Conservation (phyloP, 30 jellyfish, hydroid and myxozoan genomes). For the Turritopsis rubra region DNA sequence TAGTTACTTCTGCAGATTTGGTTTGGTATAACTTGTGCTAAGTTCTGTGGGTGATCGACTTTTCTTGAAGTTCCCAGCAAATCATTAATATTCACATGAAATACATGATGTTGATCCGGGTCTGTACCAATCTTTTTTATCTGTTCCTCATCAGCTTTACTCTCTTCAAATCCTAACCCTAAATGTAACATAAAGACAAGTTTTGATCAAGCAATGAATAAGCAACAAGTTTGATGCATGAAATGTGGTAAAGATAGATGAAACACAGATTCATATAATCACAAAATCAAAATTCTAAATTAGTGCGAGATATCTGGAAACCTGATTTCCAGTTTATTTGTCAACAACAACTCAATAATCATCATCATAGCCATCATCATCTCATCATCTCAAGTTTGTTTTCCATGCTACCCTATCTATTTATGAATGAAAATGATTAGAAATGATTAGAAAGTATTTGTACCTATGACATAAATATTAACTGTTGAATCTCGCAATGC, state of each 20-base stretch:
- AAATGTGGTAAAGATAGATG: no score
- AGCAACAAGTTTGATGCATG: no score
- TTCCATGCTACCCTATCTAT: no score
- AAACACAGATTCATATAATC: no score
- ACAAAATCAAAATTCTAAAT: no score
- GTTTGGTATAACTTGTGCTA: slow-evolving; percentile 32
- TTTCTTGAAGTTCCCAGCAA: slow-evolving; percentile 17
- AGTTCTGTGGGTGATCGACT: slow-evolving; percentile 25
- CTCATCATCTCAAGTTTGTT: no score
- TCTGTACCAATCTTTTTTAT: slow-evolving; percentile 29
- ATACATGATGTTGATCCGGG: slow-evolving; percentile 24
- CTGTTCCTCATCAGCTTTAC: slow-evolving; percentile 28
- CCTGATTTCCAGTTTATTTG: no score
- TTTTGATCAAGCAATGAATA: neutral
- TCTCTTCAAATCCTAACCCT: slow-evolving; percentile 29
- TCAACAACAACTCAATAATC: no score
- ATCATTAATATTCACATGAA: slow-evolving; percentile 21
- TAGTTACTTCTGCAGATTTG: slow-evolving; percentile 30
- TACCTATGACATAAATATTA: slow-evolving; percentile 29
- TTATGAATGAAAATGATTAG: no score
- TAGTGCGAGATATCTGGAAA: no score
- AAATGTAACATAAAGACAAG: neutral
- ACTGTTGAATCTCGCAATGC: slow-evolving; percentile 31
- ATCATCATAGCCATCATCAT: no score
- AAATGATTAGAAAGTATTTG: neutral